phyloP scores from a whole-genome alignment of 2,888 invertebrate genomes.

The Aphrophora alni region DNA sequence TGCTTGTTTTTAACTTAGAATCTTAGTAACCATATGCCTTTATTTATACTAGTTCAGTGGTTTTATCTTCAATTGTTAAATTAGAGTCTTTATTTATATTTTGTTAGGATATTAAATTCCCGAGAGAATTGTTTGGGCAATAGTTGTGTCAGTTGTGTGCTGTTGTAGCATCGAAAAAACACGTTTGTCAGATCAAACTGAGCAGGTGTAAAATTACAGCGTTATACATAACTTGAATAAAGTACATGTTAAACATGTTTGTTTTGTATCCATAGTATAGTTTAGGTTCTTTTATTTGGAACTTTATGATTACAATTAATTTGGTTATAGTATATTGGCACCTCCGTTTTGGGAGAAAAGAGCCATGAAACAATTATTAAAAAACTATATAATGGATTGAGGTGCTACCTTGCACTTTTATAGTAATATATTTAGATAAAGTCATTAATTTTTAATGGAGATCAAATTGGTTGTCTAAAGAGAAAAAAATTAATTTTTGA shows the following conservation, averaged over 20 bases:
- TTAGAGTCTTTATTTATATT: background rate
- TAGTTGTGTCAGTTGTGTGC: conserved; percentile 17
- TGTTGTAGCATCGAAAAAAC: background rate
- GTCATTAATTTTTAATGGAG: background rate
- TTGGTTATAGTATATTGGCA: conserved; percentile 26
- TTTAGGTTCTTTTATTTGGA: conserved; percentile 49
- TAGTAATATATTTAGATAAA: background rate
- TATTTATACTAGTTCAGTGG: background rate
- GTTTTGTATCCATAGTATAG: conserved; percentile 38
- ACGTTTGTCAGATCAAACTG: background rate
- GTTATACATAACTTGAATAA: conserved; percentile 30
- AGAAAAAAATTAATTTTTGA: conserved; percentile 2
- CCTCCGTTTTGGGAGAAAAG: conserved; percentile 39
- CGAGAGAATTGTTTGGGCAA: background rate
- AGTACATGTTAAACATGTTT: conserved; percentile 51
- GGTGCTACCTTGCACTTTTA: background rate
- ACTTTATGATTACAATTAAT: conserved; percentile 36
- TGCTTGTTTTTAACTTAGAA: background rate
- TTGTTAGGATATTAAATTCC: background rate
- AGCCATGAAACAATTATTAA: background rate
- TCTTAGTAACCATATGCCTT: background rate
- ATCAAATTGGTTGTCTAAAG: background rate
- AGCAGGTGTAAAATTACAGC: conserved; percentile 11
- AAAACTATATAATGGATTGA: background rate
- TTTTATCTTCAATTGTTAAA: background rate